These are phyloP conservation scores for Nemopilema nomurai DNA, from an alignment of 30 jellyfish, hydroid and myxozoan genomes.

Conservation along the genomic window DNA sequence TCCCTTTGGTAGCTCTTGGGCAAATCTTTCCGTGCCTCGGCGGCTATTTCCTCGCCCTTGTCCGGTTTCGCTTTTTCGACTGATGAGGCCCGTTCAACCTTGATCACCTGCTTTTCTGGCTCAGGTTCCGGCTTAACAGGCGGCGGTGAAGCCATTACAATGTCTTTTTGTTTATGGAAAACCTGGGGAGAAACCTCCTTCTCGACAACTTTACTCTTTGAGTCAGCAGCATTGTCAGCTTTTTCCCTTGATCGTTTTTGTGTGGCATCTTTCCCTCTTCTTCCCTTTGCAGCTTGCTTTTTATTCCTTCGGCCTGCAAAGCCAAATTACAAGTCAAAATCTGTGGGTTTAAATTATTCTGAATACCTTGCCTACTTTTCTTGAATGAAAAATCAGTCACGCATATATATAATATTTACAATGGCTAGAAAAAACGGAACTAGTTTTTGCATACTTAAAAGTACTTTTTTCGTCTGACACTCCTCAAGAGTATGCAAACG, in stretches of 20 bases:
- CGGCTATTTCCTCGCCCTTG: constrained; percentile 26
- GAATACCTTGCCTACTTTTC: no score
- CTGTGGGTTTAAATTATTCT: no score
- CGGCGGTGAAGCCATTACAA: constrained; percentile 49
- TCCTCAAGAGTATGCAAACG: no score
- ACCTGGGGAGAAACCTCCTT: constrained; percentile 7
- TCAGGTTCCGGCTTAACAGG: constrained; percentile 16
- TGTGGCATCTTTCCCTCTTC: constrained; percentile 15
- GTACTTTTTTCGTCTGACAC: no score
- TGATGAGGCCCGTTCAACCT: constrained; percentile 55
- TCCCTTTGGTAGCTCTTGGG: constrained; percentile 72
- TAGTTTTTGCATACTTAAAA: no score
- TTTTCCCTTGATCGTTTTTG: constrained; percentile 30
- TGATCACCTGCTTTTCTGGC: constrained; percentile 38
- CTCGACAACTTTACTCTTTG: constrained; percentile 46
- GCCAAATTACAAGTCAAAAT: no score
- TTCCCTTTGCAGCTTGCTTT: constrained; percentile 26
- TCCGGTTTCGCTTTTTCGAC: constrained; percentile 29
- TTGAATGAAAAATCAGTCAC: no score
- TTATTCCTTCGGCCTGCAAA: constrained; percentile 35
- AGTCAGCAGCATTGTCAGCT: constrained; percentile 11
- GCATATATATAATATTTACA: no score
- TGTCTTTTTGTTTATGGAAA: constrained; percentile 17
- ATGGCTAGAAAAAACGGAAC: no score
- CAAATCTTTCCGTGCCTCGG: constrained; percentile 41